Evolutionary conservation across 2,113 vertebrate genomes (phyloP).

Genomic region (Lasiurus borealis): DNA sequence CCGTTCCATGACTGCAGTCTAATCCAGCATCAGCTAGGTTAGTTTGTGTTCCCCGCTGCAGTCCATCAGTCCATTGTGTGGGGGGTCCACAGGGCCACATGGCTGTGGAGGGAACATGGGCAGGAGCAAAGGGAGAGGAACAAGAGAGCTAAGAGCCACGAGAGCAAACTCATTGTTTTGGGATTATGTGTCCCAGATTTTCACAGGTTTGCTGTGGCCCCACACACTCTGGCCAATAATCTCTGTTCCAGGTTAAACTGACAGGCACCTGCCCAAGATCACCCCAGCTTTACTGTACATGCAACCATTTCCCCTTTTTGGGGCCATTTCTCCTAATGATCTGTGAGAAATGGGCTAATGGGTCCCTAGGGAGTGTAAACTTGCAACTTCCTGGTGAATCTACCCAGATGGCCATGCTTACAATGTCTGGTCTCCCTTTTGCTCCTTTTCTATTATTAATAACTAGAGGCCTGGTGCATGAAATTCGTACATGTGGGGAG

Average conservation of each 20-base stretch:
- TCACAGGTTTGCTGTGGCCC: not conserved
- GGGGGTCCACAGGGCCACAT: not conserved
- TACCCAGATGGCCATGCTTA: no score
- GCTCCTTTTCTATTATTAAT: not conserved
- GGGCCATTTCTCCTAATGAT: not conserved
- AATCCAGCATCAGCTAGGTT: not conserved
- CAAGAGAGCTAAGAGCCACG: not conserved
- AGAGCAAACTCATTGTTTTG: not conserved
- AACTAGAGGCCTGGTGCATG: not conserved
- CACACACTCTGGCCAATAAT: not conserved
- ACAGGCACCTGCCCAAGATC: not conserved
- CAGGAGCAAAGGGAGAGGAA: not conserved
- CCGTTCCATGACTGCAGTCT: not conserved
- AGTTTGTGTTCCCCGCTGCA: not conserved
- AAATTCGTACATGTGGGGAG: no score
- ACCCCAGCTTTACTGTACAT: not conserved
- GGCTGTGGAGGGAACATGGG: not conserved
- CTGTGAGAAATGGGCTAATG: not conserved
- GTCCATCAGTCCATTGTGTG: not conserved
- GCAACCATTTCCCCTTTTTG: not conserved
- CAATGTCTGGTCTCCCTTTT: not conserved
- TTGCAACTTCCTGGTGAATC: no score
- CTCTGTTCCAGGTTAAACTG: not conserved
- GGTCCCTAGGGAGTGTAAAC: not conserved
- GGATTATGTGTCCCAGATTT: not conserved